Percentiles rank a stretch among this genome's conserved stretches.
These are phyloP conservation scores for Pogonocichla stellata DNA, from an alignment of 2,113 vertebrate species.

Conservation along the genomic window DNA sequence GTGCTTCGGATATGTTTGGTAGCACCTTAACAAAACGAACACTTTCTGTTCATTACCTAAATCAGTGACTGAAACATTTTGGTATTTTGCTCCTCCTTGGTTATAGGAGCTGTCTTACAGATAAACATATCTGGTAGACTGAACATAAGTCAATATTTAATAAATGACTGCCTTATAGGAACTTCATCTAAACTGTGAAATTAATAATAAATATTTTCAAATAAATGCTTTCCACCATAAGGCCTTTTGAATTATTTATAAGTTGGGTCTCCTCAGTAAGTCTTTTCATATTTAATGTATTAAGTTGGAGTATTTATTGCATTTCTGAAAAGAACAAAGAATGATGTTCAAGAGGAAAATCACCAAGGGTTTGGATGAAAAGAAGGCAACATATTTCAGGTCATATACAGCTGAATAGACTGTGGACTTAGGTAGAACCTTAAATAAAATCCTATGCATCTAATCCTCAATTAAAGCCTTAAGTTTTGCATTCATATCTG, in stretches of 20 bases:
- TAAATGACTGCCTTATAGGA: constrained; percentile 64
- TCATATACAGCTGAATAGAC: background rate
- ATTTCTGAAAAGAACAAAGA: constrained; percentile 61
- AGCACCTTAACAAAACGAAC: background rate
- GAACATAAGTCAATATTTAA: constrained; percentile 60
- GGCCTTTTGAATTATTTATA: constrained; percentile 71
- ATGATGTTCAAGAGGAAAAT: constrained; percentile 4
- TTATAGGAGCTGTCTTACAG: background rate
- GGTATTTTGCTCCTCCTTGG: background rate
- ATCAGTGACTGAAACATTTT: background rate
- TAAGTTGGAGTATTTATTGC: constrained; percentile 57
- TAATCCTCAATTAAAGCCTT: background rate
- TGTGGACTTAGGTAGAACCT: background rate
- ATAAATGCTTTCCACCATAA: constrained; percentile 63
- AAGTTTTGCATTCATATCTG: background rate
- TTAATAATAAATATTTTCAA: constrained; percentile 74
- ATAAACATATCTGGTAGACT: constrained; percentile 6
- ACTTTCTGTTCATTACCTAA: background rate
- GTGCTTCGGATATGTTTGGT: constrained; percentile 5
- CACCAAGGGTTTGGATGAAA: background rate
- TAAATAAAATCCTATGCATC: background rate
- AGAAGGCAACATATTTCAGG: background rate
- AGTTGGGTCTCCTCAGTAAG: constrained; percentile 37
- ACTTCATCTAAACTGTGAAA: constrained; percentile 54
- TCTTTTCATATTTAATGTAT: constrained; percentile 75